Conservation (phyloP, 2,113 vertebrate species). For the Cyprinus carpio region DNA sequence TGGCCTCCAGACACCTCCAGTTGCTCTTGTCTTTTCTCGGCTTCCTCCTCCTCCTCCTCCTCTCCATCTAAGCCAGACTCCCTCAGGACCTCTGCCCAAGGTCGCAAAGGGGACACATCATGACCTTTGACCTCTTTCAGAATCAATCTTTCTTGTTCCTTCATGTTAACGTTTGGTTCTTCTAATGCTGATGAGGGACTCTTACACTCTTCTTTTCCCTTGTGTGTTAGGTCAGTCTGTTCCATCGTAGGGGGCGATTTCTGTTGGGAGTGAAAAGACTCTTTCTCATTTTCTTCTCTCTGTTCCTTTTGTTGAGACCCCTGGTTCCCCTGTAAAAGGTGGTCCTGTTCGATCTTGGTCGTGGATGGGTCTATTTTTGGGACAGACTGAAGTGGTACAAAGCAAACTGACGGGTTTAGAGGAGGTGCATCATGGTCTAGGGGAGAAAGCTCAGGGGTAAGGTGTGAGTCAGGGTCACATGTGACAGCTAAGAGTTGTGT, state of each 20-base stretch:
- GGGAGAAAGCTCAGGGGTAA: background rate
- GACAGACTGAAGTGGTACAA: background rate
- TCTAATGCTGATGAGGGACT: slow-evolving; percentile 61
- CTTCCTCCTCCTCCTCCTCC: slow-evolving; percentile 18
- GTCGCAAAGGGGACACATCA: background rate
- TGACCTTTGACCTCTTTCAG: slow-evolving; percentile 32
- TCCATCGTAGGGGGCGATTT: slow-evolving; percentile 53
- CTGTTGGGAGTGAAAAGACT: slow-evolving; percentile 38
- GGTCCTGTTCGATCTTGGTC: background rate
- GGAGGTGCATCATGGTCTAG: background rate
- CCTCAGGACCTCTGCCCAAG: too few relatives aligned
- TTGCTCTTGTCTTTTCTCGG: background rate
- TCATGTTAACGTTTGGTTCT: slow-evolving; percentile 57
- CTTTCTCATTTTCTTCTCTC: background rate
- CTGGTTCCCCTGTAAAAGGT: background rate
- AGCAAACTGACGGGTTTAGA: background rate
- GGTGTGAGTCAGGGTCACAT: background rate
- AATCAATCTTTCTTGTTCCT: slow-evolving; percentile 66
- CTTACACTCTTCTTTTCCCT: slow-evolving; percentile 58
- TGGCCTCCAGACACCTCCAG: slow-evolving; percentile 11
- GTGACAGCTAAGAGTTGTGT: background rate
- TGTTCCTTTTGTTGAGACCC: background rate
- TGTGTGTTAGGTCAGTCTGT: slow-evolving; percentile 60
- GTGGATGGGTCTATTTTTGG: slow-evolving; percentile 10
- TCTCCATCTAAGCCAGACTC: too few relatives aligned